Evolutionary conservation across 2,113 vertebrate species (phyloP), one percentile per base, ranked within the genome.

Genomic region (Rhabdornis inornatus): DNA sequence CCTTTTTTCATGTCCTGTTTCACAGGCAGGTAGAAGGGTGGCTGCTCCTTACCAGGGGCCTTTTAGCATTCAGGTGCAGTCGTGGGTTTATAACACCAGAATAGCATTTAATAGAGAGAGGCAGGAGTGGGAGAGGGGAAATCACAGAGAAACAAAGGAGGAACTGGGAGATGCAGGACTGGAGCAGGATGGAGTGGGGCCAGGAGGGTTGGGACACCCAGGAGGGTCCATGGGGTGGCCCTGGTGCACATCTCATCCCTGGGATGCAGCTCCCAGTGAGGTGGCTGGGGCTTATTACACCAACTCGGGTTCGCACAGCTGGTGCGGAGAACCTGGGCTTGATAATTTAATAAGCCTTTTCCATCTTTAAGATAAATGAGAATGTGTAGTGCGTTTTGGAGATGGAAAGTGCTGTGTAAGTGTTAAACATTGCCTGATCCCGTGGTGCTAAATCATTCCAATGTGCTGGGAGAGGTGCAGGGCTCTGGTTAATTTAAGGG

Each of bases 1-100:
- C 35, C 30, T 39, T 24, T 68, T 81, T 60, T 35, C 75, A n/a
- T 74, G 57, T 83, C 15, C 3, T 21, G 0, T 83, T 95, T 89
- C 37, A 13, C 91, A 91, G 94, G 92, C 63, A 84, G 94, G 94
- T 84, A 30, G 72, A 81, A 81, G 69, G 93, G 95, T 69, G 92
- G 84, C 91, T 92, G 88, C 93, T 93, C 70, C 92, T 91, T 87
- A 88, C 87, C 93, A 79, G 74, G 66, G 68, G n/a, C 76, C 79
- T 78, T 37, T 94, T 94, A 92, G 84, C 94, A 94, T 95, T 96
- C 97, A 87, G 76, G 79, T 91, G 95, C 47, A 94, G 95, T 94
- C 10, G 28, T 89, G 89, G 78, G 74, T 81, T 97, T 96, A 65
- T 92, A 96, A 82, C 80, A 72, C 47, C 1, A 6, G 90, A 70